phyloP scores from a whole-genome alignment of 2,888 invertebrate genomes.

The Eutolmus rufibarbis region DNA sequence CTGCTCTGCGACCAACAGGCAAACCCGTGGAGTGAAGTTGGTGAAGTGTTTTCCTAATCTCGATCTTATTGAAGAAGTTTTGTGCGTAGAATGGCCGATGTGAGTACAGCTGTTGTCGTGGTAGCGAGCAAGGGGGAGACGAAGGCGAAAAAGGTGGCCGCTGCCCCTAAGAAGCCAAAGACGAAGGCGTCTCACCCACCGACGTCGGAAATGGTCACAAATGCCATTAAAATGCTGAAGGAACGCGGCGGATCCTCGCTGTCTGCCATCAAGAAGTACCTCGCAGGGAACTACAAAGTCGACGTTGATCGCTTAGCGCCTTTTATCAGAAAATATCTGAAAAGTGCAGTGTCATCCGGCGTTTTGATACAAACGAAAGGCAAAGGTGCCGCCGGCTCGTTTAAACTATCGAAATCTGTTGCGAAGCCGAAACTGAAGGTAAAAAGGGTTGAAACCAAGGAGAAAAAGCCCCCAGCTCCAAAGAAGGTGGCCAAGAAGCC shows the following conservation, averaged over 20 bases:
- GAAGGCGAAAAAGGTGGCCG: background rate
- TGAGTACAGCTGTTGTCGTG: background rate
- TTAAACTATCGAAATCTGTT: background rate
- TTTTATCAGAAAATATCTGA: slow-evolving; percentile 69
- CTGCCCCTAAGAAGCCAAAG: background rate
- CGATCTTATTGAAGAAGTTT: background rate
- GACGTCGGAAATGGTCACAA: slow-evolving; percentile 55
- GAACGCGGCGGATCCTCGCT: slow-evolving; percentile 68
- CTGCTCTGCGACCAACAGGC: background rate
- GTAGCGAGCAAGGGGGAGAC: background rate
- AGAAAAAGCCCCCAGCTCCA: background rate
- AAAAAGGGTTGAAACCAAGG: background rate
- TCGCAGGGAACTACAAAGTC: slow-evolving; percentile 68
- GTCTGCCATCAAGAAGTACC: slow-evolving; percentile 68
- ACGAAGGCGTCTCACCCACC: slow-evolving; percentile 61
- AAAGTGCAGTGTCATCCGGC: slow-evolving; percentile 66
- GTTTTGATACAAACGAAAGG: slow-evolving; percentile 42
- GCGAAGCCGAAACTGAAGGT: background rate
- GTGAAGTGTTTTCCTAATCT: background rate
- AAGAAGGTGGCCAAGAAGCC: background rate
- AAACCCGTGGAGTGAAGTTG: background rate
- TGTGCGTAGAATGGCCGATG: background rate
- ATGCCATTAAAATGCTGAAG: slow-evolving; percentile 54
- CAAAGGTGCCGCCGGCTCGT: background rate
- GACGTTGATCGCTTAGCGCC: slow-evolving; percentile 68